Evolutionary conservation across 2,113 vertebrate genomes (phyloP).

Genomic region (Peromyscus californicus): DNA sequence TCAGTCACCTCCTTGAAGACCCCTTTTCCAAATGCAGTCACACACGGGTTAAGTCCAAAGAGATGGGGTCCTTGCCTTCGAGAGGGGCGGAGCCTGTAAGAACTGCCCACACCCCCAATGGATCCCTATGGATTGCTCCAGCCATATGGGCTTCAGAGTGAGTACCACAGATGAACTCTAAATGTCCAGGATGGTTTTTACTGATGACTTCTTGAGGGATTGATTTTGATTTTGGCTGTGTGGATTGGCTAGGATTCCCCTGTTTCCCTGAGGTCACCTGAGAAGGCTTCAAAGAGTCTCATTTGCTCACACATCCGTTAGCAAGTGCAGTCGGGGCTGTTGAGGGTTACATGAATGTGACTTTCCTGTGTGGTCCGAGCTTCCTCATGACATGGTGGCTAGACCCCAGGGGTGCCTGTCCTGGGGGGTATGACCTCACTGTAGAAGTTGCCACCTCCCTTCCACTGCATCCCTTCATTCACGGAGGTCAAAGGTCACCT

Average conservation of each 20-base stretch:
- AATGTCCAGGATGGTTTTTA: neutral
- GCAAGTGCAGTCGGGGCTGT: rapidly evolving
- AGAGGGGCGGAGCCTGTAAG: too few species aligned
- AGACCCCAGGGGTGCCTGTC: neutral
- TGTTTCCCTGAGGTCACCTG: neutral
- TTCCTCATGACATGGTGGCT: neutral
- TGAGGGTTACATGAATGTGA: neutral
- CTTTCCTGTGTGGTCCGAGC: neutral
- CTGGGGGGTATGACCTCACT: rapidly evolving
- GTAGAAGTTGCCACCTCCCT: neutral
- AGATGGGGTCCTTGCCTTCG: neutral
- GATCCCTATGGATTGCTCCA: neutral
- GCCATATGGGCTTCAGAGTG: neutral
- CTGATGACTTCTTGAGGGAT: neutral
- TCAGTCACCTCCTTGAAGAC: neutral
- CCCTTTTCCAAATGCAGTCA: neutral
- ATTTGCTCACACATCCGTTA: rapidly evolving
- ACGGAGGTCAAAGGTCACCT: neutral
- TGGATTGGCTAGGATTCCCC: neutral
- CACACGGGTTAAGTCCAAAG: neutral
- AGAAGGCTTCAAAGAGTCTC: neutral
- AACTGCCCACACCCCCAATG: rapidly evolving
- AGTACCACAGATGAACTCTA: neutral
- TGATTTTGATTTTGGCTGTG: neutral
- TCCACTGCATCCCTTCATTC: rapidly evolving